A percentile compares a stretch with the other conserved stretches of the same genome.
phyloP scores from a whole-genome alignment of 2,797 vertebrate species.

The Sylvia borin region DNA sequence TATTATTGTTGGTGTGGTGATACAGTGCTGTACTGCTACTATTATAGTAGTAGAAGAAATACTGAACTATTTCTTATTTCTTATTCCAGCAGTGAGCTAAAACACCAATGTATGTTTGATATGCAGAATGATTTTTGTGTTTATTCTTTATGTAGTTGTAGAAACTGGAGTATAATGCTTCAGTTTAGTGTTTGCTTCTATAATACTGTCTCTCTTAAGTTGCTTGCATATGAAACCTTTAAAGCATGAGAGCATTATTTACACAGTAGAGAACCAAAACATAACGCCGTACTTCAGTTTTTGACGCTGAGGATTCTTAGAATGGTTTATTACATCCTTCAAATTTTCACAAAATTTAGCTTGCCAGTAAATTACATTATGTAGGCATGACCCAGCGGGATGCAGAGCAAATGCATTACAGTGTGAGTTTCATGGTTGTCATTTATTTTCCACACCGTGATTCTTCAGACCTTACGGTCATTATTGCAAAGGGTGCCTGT shows the following conservation, averaged over 20 bases:
- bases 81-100: neutral
- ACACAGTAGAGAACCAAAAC: fast-evolving
- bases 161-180: neutral
- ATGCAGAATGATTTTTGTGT: neutral
- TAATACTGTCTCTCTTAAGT: neutral
- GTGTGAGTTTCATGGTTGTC: conserved; percentile 25
- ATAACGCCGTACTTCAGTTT: neutral
- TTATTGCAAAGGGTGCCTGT: neutral
- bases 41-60: too few relatives aligned
- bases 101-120: neutral
- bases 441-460: neutral
- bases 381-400: neutral
- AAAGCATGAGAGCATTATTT: neutral
- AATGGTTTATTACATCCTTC: neutral
- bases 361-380: neutral
- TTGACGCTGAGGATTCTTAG: neutral
- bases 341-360: neutral
- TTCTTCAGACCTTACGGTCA: neutral
- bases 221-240: neutral
- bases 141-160: neutral
- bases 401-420: conserved; percentile 4
- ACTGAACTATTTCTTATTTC: neutral
- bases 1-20: neutral
- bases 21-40: neutral
- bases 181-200: neutral